A percentile compares a stretch with the other conserved stretches of the same genome.
Conservation (phyloP, 1,140 invertebrate genomes). For the Semibalanus balanoides region DNA sequence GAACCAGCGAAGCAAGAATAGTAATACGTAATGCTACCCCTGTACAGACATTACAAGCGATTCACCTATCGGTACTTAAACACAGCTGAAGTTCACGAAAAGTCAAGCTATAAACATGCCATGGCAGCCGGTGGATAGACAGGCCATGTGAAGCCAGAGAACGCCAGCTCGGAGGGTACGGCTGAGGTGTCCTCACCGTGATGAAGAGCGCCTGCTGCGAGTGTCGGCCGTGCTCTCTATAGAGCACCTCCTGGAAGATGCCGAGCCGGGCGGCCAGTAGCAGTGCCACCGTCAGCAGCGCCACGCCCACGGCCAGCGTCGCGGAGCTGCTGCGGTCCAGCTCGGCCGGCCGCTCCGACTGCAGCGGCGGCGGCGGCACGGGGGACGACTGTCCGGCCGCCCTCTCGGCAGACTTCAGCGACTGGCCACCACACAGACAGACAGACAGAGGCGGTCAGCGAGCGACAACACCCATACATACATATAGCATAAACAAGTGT, state of each 20-base stretch:
- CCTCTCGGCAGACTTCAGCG: neutral
- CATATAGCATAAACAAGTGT: too few species aligned
- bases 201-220: conserved; percentile 88
- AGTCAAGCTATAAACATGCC: too few species aligned
- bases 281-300: conserved; percentile 69
- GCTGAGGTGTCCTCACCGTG: conserved; percentile 40
- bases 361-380: too few species aligned
- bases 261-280: conserved; percentile 91
- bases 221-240: conserved; percentile 77
- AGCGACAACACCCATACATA: too few species aligned
- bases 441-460: neutral
- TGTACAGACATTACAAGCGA: neutral
- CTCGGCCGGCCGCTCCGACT: neutral
- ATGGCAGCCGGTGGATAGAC: too few species aligned
- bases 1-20: too few species aligned
- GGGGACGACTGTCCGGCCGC: too few species aligned
- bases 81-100: too few species aligned
- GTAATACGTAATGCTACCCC: too few species aligned
- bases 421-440: neutral
- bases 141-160: too few species aligned
- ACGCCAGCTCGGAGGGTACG: too few species aligned
- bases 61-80: too few species aligned
- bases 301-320: conserved; percentile 43
- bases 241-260: conserved; percentile 87
- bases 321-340: conserved; percentile 9